Percentiles rank a stretch among this genome's conserved stretches.
Conservation (phyloP, 2,888 invertebrate genomes). For the Meiosimyza platycephala region DNA sequence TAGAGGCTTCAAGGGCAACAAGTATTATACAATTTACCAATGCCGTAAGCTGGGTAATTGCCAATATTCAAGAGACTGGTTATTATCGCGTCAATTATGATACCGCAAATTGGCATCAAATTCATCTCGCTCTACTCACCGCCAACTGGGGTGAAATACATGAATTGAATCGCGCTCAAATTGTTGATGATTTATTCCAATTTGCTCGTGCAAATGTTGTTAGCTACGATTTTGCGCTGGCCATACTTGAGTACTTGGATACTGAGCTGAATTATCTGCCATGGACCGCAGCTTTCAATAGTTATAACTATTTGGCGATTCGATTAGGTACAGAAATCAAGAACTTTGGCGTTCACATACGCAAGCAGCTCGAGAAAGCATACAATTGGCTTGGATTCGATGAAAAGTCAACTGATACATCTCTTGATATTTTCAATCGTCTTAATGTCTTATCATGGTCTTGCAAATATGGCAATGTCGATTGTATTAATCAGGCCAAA, state of each 20-base stretch:
- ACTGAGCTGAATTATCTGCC: constrained; percentile 79
- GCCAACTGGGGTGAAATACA: constrained; percentile 68
- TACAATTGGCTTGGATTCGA: constrained; percentile 70
- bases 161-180: constrained; percentile 79
- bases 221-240: constrained; percentile 73
- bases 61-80: constrained; percentile 62
- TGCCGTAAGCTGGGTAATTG: constrained; percentile 56
- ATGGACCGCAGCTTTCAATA: constrained; percentile 76
- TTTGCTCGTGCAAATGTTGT: constrained; percentile 77
- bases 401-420: constrained; percentile 66
- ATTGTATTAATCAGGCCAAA: constrained; percentile 70
- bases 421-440: constrained; percentile 72
- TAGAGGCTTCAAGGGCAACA: constrained; percentile 22
- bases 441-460: constrained; percentile 73
- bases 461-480: constrained; percentile 73
- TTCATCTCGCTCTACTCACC: constrained; percentile 48
- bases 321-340: constrained; percentile 56
- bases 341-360: constrained; percentile 65
- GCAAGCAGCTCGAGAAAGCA: constrained; percentile 67
- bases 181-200: constrained; percentile 83
- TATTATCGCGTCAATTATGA: constrained; percentile 80
- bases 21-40: neutral
- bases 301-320: constrained; percentile 63
- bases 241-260: constrained; percentile 76
- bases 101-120: constrained; percentile 71